Conservation (phyloP, 2,888 invertebrate genomes). For the Ophion ellenae region DNA sequence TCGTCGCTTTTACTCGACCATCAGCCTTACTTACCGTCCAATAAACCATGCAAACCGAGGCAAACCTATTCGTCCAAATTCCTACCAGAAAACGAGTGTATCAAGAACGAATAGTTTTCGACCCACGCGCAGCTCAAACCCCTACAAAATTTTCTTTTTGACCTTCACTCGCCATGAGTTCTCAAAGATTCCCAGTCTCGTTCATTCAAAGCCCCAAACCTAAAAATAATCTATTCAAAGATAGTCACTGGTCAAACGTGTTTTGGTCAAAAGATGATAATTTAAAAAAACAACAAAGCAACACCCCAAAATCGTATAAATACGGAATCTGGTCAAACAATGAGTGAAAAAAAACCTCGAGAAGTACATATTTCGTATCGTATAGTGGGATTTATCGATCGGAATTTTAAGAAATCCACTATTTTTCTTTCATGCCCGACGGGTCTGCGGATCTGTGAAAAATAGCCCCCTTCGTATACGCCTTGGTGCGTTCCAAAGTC, state of each 20-base stretch:
- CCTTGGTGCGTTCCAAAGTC: constrained; percentile 9
- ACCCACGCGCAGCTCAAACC: too few relatives aligned
- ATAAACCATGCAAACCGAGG: too few relatives aligned
- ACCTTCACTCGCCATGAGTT: too few relatives aligned
- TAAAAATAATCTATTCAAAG: background rate
- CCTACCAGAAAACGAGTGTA: too few relatives aligned
- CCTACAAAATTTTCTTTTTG: too few relatives aligned
- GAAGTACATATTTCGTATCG: background rate
- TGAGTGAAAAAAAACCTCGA: background rate
- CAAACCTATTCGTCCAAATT: too few relatives aligned
- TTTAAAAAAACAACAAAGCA: background rate
- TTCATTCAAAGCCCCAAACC: too few relatives aligned
- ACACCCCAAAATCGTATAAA: background rate
- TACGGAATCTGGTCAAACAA: background rate
- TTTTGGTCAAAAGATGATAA: too few relatives aligned
- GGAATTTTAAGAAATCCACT: background rate
- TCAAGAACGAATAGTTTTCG: too few relatives aligned
- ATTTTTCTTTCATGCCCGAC: background rate
- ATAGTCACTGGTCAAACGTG: background rate
- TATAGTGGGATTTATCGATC: background rate
- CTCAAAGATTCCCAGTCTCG: too few relatives aligned
- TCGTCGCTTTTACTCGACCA: too few relatives aligned
- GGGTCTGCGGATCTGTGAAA: background rate
- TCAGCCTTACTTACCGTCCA: too few relatives aligned
- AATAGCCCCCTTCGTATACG: constrained; percentile 7